Percentiles rank a stretch among this genome's conserved stretches.
Conservation (phyloP, 2,113 vertebrate genomes). For the Zapus hudsonius region DNA sequence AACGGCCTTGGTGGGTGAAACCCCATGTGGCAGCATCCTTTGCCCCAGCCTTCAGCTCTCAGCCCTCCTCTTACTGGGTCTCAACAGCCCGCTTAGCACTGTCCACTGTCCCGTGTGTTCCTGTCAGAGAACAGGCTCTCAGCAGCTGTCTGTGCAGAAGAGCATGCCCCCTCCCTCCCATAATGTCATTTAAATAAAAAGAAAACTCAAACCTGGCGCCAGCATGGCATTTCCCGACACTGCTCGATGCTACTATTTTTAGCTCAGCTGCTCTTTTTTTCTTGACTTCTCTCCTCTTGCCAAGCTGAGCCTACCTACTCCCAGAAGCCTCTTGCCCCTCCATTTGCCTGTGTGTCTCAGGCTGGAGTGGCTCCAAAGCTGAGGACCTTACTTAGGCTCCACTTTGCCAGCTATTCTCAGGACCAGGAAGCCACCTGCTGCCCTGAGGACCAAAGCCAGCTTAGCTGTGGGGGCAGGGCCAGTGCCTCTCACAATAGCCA, state of each 20-base stretch:
- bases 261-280: not conserved
- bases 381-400: not conserved
- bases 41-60: not conserved
- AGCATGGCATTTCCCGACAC: not conserved
- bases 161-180: not conserved
- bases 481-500: not conserved
- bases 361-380: rapidly evolving
- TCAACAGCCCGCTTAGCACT: not conserved
- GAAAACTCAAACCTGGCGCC: not conserved
- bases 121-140: rapidly evolving
- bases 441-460: not conserved
- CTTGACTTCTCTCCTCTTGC: not conserved
- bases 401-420: not conserved
- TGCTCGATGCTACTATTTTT: not conserved
- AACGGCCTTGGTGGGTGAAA: not conserved
- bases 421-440: not conserved
- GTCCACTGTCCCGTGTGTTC: not conserved
- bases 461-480: not conserved
- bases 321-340: not conserved
- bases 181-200: not conserved
- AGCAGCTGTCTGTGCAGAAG: rapidly evolving
- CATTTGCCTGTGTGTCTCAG: not conserved
- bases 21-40: too few species aligned
- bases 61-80: not conserved
- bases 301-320: not conserved